phyloP scores from a whole-genome alignment of 2,797 vertebrate genomes.

The Peromyscus melanophrys region DNA sequence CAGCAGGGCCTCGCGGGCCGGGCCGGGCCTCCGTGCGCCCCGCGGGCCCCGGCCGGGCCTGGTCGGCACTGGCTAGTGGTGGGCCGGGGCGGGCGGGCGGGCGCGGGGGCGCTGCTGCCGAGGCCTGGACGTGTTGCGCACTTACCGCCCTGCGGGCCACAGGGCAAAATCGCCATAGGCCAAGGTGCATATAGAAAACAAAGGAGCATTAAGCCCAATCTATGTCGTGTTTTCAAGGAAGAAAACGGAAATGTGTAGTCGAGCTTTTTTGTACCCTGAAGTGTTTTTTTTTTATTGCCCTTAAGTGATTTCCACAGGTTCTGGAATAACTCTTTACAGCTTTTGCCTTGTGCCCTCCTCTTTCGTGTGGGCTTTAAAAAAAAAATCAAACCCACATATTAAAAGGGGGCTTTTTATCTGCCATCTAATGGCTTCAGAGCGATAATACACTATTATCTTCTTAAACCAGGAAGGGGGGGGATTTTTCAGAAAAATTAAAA shows the following conservation, averaged over 20 bases:
- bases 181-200: conserved; percentile 96
- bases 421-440: conserved; percentile 99
- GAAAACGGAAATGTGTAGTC: conserved; percentile 93
- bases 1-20: conserved; percentile 79
- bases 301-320: conserved; percentile 98
- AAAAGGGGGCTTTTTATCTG: conserved; percentile 94
- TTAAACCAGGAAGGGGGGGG: conserved; percentile 93
- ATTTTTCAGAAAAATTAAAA: conserved; percentile 92
- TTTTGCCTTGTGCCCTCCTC: conserved; percentile 95
- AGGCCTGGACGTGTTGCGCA: conserved; percentile 92
- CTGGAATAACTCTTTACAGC: conserved; percentile 98
- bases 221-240: conserved; percentile 92
- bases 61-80: neutral
- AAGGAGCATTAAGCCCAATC: conserved; percentile 93
- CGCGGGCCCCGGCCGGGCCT: neutral
- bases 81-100: neutral
- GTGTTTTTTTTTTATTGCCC: conserved; percentile 97
- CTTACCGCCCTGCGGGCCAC: conserved; percentile 98
- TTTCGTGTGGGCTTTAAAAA: conserved; percentile 92
- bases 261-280: conserved; percentile 95
- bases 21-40: neutral
- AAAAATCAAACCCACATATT: conserved; percentile 92
- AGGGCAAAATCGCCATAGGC: conserved; percentile 96
- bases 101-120: neutral
- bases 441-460: conserved; percentile 96